phyloP scores from a whole-genome alignment of 2,113 vertebrate genomes.

The Calyptomena viridis region DNA sequence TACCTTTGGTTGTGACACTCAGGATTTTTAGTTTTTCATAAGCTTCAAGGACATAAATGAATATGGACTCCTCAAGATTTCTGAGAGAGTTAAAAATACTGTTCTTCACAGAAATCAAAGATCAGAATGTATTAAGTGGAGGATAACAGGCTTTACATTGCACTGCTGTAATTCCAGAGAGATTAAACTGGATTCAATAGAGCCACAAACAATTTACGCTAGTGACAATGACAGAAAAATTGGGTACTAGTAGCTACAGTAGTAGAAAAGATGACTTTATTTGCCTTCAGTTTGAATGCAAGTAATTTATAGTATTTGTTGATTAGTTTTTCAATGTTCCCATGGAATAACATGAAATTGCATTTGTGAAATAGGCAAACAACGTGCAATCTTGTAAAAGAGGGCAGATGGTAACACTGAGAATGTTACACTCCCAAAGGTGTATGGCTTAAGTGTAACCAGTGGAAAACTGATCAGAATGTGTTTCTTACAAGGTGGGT shows the following conservation, averaged over 20 bases:
- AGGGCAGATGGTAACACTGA: background rate
- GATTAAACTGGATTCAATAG: background rate
- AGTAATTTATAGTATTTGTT: background rate
- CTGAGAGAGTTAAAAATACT: background rate
- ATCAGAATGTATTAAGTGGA: background rate
- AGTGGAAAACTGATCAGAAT: background rate
- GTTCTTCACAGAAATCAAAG: background rate
- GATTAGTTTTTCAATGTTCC: background rate
- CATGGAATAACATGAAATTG: background rate
- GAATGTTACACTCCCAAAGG: background rate
- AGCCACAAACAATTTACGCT: background rate
- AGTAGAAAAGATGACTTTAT: background rate
- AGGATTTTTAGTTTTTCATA: background rate
- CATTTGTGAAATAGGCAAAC: slow-evolving; percentile 20
- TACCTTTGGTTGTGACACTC: background rate
- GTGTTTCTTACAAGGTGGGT: background rate
- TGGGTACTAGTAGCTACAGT: background rate
- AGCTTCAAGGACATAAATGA: background rate
- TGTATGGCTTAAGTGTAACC: background rate
- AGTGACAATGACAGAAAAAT: background rate
- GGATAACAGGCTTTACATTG: background rate
- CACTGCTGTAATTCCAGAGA: background rate
- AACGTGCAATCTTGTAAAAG: background rate
- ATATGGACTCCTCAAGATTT: background rate
- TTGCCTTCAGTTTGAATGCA: background rate